phyloP scores from a whole-genome alignment of 2,797 vertebrate genomes.

The Xenops minutus region DNA sequence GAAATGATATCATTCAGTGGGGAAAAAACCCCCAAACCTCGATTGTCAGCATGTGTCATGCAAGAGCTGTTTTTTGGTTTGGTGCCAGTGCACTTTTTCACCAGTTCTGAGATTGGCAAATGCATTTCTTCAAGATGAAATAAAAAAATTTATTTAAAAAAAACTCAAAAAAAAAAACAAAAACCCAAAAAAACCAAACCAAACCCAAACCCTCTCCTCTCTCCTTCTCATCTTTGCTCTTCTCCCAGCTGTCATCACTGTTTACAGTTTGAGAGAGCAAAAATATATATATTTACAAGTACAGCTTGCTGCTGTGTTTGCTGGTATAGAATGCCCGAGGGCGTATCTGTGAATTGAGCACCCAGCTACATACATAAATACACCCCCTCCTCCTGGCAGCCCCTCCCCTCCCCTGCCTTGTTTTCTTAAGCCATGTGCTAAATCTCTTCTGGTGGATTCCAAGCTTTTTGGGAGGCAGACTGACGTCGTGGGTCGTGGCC shows the following conservation, averaged over 20 bases:
- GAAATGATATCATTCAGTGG: background rate
- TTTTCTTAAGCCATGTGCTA: background rate
- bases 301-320: background rate
- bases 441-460: background rate
- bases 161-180: background rate
- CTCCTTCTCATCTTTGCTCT: background rate
- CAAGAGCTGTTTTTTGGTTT: background rate
- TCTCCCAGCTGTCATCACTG: conserved; percentile 12
- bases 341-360: background rate
- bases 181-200: no score
- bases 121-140: background rate
- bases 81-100: conserved; percentile 9
- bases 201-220: background rate
- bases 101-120: background rate
- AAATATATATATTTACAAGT: conserved; percentile 25
- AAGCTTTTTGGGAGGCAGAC: background rate
- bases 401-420: background rate
- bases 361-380: background rate
- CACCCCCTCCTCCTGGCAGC: background rate
- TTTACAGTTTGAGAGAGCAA: conserved; percentile 21
- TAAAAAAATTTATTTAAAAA: no score
- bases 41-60: background rate
- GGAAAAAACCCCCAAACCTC: background rate
- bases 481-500: background rate
- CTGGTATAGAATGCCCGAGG: background rate